Base-by-base conservation (phyloP, 2,888 invertebrate genomes). In the Drosophila melanosoma region DNA sequence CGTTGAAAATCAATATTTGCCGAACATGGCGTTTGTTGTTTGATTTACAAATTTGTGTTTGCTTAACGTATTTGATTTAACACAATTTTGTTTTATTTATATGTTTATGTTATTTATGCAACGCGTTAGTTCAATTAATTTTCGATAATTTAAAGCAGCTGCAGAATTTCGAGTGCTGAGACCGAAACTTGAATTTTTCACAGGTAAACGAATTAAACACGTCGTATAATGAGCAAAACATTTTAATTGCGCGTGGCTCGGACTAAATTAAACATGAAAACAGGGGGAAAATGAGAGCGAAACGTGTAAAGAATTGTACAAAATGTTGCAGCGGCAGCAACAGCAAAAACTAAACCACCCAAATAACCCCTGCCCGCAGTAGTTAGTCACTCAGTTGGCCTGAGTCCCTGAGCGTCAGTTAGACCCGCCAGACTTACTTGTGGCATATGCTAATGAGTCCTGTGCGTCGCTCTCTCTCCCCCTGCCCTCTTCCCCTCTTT, bases 371-470 rank as follows among this genome's bases (percentile, higher is more conserved):
- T 36, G 51, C 64, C 29, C 45, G 40, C 48, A 29, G 45, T 17
- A 33, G 40, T 65, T 23, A 23, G 32, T 60, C 65, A 51, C 81
- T 52, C 67, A 52, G 74, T 56, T 76, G 52, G 65, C 61, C n/a
- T n/a, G n/a, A n/a, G 67, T 77, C 70, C 73, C 74, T 45, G 59
- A 73, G 70, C 74, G 67, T 70, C 75, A 74, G 70, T 68, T 69
- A 81, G 76, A 79, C 15, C 70, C 66, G 62, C 60, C 76, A 69
- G 74, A 75, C 83, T 81, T 81, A 85, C 83, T 84, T 87, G 74
- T 83, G 88, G 88, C 90, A 85, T 89, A 87, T 87, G 86, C 86
- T 87, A 87, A 87, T 89, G 88, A 89, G 86, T 71, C 68, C 83
- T 71, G 53, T 74, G 85, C 68, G 79, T 45, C 77, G 53, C 59